Conservation (phyloP, 2,797 vertebrate species). For the Vireo griseus region DNA sequence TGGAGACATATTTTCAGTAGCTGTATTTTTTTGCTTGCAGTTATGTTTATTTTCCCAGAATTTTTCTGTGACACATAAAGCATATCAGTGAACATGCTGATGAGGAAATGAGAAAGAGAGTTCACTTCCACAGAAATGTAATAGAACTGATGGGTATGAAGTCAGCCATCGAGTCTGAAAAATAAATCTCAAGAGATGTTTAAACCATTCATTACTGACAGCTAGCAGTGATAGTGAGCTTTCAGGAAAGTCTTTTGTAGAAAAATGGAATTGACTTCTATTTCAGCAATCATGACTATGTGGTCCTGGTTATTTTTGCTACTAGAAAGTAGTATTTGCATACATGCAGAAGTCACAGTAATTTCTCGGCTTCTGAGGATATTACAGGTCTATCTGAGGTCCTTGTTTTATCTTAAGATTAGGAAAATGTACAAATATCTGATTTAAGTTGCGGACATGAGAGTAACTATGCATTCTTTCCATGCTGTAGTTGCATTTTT, state of each 20-base stretch:
- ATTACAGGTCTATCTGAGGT: neutral
- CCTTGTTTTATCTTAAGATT: neutral
- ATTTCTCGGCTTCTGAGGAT: neutral
- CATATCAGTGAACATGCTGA: neutral
- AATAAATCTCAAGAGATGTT: neutral
- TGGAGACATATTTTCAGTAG: neutral
- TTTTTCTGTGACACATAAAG: neutral
- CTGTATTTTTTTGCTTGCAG: neutral
- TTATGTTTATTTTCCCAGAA: neutral
- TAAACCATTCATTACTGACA: neutral
- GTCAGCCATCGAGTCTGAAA: neutral
- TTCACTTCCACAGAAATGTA: neutral
- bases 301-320: neutral
- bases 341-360: neutral
- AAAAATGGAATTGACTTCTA: neutral
- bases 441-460: neutral
- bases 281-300: neutral
- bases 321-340: neutral
- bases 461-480: neutral
- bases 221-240: neutral
- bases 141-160: neutral
- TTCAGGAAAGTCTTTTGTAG: neutral
- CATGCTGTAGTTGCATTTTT: neutral
- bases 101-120: neutral
- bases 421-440: neutral